Conservation (phyloP, 2,113 vertebrate genomes). For the Bos javanicus region DNA sequence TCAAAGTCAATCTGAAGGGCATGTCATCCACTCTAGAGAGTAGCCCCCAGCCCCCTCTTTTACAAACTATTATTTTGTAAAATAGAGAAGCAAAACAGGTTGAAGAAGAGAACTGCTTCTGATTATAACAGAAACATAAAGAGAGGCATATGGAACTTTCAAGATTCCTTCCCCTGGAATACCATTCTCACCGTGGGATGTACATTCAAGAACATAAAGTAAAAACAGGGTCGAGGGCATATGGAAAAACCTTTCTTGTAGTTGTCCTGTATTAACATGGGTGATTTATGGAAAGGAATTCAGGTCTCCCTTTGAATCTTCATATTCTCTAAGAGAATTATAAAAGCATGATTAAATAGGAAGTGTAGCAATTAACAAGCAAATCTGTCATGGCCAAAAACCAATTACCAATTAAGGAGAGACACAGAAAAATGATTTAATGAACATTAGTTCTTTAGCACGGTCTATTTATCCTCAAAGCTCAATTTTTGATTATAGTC, state of each 20-base stretch:
- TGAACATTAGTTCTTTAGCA: slow-evolving; percentile 27
- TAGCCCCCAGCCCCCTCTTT: background rate
- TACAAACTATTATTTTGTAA: background rate
- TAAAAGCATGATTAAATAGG: slow-evolving; percentile 46
- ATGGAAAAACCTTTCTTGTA: background rate
- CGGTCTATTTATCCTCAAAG: slow-evolving; percentile 49
- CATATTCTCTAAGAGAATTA: slow-evolving; percentile 50
- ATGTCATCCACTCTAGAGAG: background rate
- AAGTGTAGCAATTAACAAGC: slow-evolving; percentile 41
- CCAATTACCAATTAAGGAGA: slow-evolving; percentile 50
- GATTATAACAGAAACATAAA: background rate
- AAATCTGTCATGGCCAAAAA: slow-evolving; percentile 32
- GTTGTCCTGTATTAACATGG: background rate
- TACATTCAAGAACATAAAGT: background rate
- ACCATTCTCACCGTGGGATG: background rate
- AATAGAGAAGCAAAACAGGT: background rate
- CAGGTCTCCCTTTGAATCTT: background rate
- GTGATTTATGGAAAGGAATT: slow-evolving; percentile 31
- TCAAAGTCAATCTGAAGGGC: slow-evolving; percentile 33
- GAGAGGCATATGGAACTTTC: background rate
- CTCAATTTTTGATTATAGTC: slow-evolving; percentile 45
- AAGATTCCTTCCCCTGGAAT: background rate
- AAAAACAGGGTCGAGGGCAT: background rate
- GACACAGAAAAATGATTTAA: slow-evolving; percentile 35
- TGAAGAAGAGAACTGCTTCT: background rate